phyloP scores from a whole-genome alignment of 2,797 vertebrate species.

The Propithecus perrieri region DNA sequence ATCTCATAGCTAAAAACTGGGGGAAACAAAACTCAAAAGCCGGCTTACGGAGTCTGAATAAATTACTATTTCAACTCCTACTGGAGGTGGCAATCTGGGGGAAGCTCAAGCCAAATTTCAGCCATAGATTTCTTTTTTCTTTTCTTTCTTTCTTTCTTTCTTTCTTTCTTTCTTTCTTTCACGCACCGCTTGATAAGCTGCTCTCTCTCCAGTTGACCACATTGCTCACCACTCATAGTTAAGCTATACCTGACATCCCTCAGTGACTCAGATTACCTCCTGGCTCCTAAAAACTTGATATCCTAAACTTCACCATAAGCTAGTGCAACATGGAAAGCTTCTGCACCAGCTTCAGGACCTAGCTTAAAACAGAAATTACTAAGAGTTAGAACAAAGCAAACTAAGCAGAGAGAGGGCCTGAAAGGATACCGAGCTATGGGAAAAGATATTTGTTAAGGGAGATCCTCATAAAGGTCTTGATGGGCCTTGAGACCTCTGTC shows the following conservation, averaged over 20 bases:
- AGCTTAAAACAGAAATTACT: background rate
- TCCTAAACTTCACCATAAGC: background rate
- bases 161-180: background rate
- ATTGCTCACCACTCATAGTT: fast-evolving
- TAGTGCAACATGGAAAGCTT: background rate
- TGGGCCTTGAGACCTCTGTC: background rate
- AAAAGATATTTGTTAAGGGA: background rate
- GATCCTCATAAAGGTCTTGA: background rate
- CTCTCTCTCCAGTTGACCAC: background rate
- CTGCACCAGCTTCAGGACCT: background rate
- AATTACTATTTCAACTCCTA: background rate
- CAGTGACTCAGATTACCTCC: background rate
- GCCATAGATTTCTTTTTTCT: no score
- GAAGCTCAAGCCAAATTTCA: background rate
- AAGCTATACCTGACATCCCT: background rate
- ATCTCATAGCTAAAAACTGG: background rate
- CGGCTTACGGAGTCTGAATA: background rate
- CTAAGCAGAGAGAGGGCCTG: background rate
- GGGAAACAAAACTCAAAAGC: background rate
- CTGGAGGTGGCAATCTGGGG: background rate
- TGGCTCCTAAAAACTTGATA: background rate
- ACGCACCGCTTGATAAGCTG: background rate
- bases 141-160: background rate
- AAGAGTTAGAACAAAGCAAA: background rate
- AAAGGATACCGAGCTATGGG: background rate